These are phyloP conservation scores for Balaeniceps rex DNA, from an alignment of 2,113 vertebrate genomes.

Conservation along the genomic window DNA sequence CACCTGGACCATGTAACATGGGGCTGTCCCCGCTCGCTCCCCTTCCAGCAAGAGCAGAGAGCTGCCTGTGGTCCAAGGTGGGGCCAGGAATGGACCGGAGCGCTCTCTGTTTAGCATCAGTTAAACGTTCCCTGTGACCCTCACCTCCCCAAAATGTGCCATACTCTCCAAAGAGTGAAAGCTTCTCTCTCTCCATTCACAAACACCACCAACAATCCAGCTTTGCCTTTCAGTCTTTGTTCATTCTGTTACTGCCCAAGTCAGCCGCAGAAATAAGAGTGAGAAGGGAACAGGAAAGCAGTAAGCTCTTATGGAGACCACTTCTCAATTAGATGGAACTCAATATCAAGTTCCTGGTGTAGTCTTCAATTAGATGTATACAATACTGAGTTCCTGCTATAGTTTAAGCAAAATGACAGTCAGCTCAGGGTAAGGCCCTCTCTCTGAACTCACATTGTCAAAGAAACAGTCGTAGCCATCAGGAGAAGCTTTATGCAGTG, in stretches of 20 bases:
- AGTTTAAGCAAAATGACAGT: background rate
- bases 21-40: fast-evolving
- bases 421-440: background rate
- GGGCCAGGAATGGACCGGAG: background rate
- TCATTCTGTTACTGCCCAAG: background rate
- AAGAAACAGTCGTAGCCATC: constrained; percentile 89
- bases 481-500: constrained; percentile 79
- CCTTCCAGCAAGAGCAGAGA: background rate
- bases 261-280: background rate
- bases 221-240: background rate
- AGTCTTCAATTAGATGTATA: background rate
- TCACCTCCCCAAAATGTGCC: background rate
- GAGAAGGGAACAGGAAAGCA: background rate
- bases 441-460: constrained; percentile 81
- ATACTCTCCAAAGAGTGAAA: background rate
- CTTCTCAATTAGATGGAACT: background rate
- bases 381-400: background rate
- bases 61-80: background rate
- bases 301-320: background rate
- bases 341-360: background rate
- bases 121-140: background rate
- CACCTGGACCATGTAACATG: background rate
- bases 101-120: background rate
- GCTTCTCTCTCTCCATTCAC: background rate
- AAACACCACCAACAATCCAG: background rate